A percentile compares a stretch with the other conserved stretches of the same genome.
Conservation (phyloP, 2,888 invertebrate species). For the Phlogophora meticulosa region DNA sequence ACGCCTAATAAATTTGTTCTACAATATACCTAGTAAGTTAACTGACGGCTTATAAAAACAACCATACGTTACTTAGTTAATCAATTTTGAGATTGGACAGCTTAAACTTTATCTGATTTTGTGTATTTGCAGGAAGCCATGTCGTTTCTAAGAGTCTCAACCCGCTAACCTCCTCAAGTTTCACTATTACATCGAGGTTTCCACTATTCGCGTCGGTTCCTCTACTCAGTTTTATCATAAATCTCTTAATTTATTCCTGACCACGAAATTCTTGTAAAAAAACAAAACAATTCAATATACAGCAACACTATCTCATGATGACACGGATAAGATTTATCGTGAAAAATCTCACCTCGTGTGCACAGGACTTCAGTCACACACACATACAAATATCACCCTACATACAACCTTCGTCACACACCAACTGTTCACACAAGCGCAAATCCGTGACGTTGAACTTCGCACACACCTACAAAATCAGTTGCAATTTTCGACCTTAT, state of each 20-base stretch:
- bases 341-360: slow-evolving; percentile 69
- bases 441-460: slow-evolving; percentile 68
- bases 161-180: background rate
- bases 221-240: background rate
- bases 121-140: background rate
- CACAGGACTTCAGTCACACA: slow-evolving; percentile 75
- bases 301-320: background rate
- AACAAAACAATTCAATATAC: background rate
- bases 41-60: no score
- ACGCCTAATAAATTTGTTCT: no score
- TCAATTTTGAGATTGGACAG: background rate
- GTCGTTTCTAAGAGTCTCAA: background rate
- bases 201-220: no score
- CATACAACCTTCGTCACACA: slow-evolving; percentile 62
- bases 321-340: slow-evolving; percentile 51
- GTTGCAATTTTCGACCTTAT: slow-evolving; percentile 82
- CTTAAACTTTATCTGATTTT: background rate
- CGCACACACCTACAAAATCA: slow-evolving; percentile 74
- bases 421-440: slow-evolving; percentile 69
- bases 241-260: background rate
- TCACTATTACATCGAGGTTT: no score
- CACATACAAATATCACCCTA: slow-evolving; percentile 69
- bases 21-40: no score
- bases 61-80: no score
- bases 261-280: background rate